phyloP scores from a whole-genome alignment of 2,113 vertebrate genomes.

The Centropus unirufus region DNA sequence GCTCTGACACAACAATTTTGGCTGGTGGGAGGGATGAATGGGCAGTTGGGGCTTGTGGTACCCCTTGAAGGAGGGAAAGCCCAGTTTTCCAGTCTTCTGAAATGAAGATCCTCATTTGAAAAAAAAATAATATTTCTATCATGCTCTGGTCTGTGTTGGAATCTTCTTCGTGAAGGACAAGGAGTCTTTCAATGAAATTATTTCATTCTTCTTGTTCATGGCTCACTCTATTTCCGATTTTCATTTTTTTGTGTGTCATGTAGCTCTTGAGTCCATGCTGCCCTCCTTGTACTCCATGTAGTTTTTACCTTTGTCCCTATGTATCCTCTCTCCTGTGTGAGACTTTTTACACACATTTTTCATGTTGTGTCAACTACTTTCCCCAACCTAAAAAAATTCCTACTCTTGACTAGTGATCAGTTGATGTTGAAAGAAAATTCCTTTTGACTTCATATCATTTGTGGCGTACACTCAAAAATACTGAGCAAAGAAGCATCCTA shows the following conservation, averaged over 20 bases:
- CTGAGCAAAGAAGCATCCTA: neutral
- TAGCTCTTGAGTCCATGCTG: neutral
- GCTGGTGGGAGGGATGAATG: neutral
- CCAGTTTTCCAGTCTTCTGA: neutral
- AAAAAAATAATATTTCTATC: neutral
- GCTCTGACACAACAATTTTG: neutral
- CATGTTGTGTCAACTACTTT: neutral
- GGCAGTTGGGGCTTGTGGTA: too few relatives aligned
- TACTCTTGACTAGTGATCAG: neutral
- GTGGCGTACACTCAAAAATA: neutral
- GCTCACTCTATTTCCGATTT: neutral
- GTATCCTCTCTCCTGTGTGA: neutral
- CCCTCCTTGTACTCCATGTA: neutral
- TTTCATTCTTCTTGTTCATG: neutral
- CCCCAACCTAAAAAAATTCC: neutral
- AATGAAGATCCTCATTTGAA: neutral
- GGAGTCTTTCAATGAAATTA: neutral
- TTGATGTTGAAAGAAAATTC: neutral
- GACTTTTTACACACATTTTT: neutral
- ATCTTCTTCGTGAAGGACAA: neutral
- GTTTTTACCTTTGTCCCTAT: neutral
- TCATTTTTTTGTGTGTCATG: neutral
- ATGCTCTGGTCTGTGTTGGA: neutral
- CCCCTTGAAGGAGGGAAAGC: neutral
- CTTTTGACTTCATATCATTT: neutral